Percentiles rank a stretch among this genome's conserved stretches.
phyloP scores from a whole-genome alignment of 2,888 invertebrate genomes.

The Anagyrus pseudococci region DNA sequence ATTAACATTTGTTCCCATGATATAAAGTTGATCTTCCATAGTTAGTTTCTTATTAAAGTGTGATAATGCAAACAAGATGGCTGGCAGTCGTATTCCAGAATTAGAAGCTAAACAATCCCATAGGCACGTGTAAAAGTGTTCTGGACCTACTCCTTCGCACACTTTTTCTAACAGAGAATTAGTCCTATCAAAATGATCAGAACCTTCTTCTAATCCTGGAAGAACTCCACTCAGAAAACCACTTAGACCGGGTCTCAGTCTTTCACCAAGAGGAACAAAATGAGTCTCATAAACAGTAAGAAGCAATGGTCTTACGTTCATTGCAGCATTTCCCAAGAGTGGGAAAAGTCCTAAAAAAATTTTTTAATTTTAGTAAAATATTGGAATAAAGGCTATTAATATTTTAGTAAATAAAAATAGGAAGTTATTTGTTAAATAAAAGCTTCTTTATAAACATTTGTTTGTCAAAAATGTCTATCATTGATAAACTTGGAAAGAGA shows the following conservation, averaged over 20 bases:
- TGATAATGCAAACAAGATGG: slow-evolving; percentile 78
- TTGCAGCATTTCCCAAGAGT: slow-evolving; percentile 85
- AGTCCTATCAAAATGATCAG: slow-evolving; percentile 80
- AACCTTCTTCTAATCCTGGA: slow-evolving; percentile 86
- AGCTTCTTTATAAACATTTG: too few species aligned
- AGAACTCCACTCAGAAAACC: slow-evolving; percentile 88
- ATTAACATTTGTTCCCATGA: slow-evolving; percentile 85
- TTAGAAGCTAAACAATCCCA: slow-evolving; percentile 88
- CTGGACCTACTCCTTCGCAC: slow-evolving; percentile 77
- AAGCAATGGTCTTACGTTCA: slow-evolving; percentile 85
- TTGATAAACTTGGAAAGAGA: too few species aligned
- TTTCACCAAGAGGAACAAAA: slow-evolving; percentile 81
- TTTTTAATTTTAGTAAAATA: neutral
- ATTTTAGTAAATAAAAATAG: neutral
- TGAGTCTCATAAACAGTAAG: slow-evolving; percentile 86
- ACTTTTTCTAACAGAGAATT: slow-evolving; percentile 73
- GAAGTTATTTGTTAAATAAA: neutral
- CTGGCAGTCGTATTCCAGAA: slow-evolving; percentile 80
- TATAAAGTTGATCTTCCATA: slow-evolving; percentile 81
- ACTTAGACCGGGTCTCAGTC: slow-evolving; percentile 80
- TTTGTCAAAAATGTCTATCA: too few species aligned
- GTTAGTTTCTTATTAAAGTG: slow-evolving; percentile 81
- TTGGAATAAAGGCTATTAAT: neutral
- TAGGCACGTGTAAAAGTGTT: slow-evolving; percentile 84
- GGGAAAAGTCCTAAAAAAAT: slow-evolving; percentile 79